phyloP scores from a whole-genome alignment of 2,113 vertebrate species.

The Calonectris borealis region DNA sequence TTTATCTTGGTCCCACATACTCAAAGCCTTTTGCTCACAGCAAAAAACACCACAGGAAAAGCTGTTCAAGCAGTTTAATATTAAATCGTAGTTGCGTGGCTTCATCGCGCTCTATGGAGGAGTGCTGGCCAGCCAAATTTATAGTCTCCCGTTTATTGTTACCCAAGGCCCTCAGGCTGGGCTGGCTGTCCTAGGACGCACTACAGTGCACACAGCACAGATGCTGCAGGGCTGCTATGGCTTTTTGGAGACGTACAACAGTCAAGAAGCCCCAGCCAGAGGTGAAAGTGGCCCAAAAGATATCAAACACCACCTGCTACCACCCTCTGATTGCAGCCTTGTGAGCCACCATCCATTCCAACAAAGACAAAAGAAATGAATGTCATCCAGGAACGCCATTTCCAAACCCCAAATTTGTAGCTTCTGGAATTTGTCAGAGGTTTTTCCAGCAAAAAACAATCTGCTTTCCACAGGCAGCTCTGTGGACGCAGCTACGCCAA shows the following conservation, averaged over 20 bases:
- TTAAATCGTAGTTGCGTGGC: not conserved
- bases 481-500: not conserved
- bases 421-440: constrained; percentile 18
- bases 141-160: not conserved
- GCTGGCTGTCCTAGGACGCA: not conserved
- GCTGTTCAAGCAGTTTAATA: not conserved
- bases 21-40: not conserved
- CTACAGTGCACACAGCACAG: not conserved
- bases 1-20: not conserved
- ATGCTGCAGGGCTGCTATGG: fast-evolving
- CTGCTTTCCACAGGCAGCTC: constrained; percentile 19
- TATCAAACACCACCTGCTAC: not conserved
- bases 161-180: not conserved
- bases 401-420: not conserved
- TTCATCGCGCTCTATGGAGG: not conserved
- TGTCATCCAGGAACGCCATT: not conserved
- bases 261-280: not conserved
- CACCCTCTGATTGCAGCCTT: not conserved
- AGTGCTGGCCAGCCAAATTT: not conserved
- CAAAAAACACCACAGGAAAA: not conserved
- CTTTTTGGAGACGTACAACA: fast-evolving
- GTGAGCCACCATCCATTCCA: not conserved
- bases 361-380: not conserved
- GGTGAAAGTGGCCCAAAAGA: not conserved
- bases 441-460: constrained; percentile 13